Base-by-base conservation (phyloP, 1,140 invertebrate genomes). In the Mercenaria mercenaria region DNA sequence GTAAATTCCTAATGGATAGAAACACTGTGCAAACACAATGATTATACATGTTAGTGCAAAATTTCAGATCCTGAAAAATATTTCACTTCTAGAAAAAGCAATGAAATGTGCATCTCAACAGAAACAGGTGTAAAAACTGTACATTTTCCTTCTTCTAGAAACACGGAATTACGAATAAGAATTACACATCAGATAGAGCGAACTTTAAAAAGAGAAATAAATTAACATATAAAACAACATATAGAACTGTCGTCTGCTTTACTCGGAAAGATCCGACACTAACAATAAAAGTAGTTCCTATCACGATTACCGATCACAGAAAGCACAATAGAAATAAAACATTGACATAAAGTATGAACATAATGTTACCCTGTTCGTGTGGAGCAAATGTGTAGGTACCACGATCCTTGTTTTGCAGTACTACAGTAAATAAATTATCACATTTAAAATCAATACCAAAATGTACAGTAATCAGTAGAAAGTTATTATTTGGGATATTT, bases 261-360 rank as follows among this genome's bases (percentile, higher is more conserved):
- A 37, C 34, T 37, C 34, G 1, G 1, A 39, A 72, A 15, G 67
- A 39, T 29, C 32, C 0, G 32, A 37, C 67, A 39, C 67, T 41
- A 4, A 72, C 3, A n/a, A 39, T 72, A 15, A 72, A 39, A 39
- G 15, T 72, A 18, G 4, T 18, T 72, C 67, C 67, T 41, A 72
- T 23, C 2, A 39, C 11, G n/a, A 1, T 39, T 37, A 72, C 67
- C 39, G 8, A 18, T 56, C 47, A 79, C 76, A 59, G 50, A 79
- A 72, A 56, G 47, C 47, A 79, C 76, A 52, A 79, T 79, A 79
- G 76, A 79, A 79, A 79, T 79, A 79, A 79, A 56, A 72, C 67
- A 39, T 52, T 3, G 34, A 79, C 76, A 79, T 52, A 79, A 79
- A 77, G 37, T 13, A 79, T 79, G 26, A 79, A 79, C 50, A 77